Evolutionary conservation across 2,797 vertebrate genomes (phyloP), one percentile per base, ranked within the genome.

Genomic region (Pseudomugil gertrudae): DNA sequence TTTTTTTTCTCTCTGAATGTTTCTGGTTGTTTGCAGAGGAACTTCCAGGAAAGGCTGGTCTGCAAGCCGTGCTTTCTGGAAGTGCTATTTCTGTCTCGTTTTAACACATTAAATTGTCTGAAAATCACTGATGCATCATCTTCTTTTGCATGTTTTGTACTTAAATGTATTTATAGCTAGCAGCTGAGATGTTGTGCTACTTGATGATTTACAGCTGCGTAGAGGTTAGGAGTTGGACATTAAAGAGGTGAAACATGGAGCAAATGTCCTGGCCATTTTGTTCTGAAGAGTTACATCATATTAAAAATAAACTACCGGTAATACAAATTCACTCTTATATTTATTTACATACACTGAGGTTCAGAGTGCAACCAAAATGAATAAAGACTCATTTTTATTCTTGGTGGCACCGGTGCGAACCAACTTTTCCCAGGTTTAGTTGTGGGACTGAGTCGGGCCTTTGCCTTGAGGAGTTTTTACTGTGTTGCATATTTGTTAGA

Each of bases 1-100:
- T 80, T 71, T 79, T 88, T 87, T 83, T 68, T 85, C 77, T 70
- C 71, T 77, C 69, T 58, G 58, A 83, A 76, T 88, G 55, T 85
- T 79, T 61, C 74, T 58, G 80, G 76, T 71, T 76, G 79, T 82
- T 76, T 82, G 79, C 58, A 79, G 72, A 73, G 81, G 81, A 67
- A 75, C 75, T 72, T 83, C 83, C 75, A 78, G 76, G 76, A 85
- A 81, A 83, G 72, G 69, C 62, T 80, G 71, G 70, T 73, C 48
- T 11, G 72, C 66, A 65, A 58, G 62, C 83, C 83, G 81, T 78
- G 74, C 80, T 65, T 82, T 79, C 61, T 82, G 56, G 55, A 81
- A 80, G 78, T 24, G 72, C 69, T 66, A 50, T 63, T 0, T 5
- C 66, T 72, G 74, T 75, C 73, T 35, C 68, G 58, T 62, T 5